Base-by-base conservation (phyloP, 2,888 invertebrate species). In the Scaptodrosophila latifasciaeformis region DNA sequence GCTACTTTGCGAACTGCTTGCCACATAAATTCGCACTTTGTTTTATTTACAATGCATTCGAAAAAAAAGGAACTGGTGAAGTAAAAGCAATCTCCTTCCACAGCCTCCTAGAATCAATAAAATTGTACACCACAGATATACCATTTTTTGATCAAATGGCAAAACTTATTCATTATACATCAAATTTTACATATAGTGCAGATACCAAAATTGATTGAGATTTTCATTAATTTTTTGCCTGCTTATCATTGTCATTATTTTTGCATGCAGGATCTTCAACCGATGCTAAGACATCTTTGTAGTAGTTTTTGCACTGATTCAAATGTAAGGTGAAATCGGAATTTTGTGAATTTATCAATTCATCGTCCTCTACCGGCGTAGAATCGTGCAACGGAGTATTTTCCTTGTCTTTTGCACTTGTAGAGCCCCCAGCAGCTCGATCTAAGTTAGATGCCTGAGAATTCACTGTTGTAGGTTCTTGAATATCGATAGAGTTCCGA, bases 1-100 rank as follows among this genome's bases (percentile, higher is more conserved):
- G 46, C 29, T 10, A 18, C n/a, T 27, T 37, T 44, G 15, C 18
- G 54, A 71, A 67, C 67, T 70, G 60, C 27, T 72, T 51, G 54
- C 74, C 70, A 62, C 70, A 70, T 51, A 61, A 56, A 70, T 67
- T 70, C 67, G 64, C 69, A 78, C 65, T 75, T 67, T 59, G 60
- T 52, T 56, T 58, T 75, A 78, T 70, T 70, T 66, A 61, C 54
- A 40, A 51, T 75, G 58, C 62, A 56, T 52, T 70, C 46, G 44
- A 44, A 13, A 46, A 49, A 21, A 37, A 35, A 24, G 6, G 24
- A 45, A 34, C 4, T 34, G n/a, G 12, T 34, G 13, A 15, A 15
- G 15, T 43, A 40, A n/a, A 49, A 55, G 17, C 40, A 37, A 31
- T n/a, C 21, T 43, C 10, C 30, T 19, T n/a, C 24, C 15, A 29